These are phyloP conservation scores for Oreochromis mossambicus DNA, from an alignment of 2,797 vertebrate genomes.

Conservation along the genomic window DNA sequence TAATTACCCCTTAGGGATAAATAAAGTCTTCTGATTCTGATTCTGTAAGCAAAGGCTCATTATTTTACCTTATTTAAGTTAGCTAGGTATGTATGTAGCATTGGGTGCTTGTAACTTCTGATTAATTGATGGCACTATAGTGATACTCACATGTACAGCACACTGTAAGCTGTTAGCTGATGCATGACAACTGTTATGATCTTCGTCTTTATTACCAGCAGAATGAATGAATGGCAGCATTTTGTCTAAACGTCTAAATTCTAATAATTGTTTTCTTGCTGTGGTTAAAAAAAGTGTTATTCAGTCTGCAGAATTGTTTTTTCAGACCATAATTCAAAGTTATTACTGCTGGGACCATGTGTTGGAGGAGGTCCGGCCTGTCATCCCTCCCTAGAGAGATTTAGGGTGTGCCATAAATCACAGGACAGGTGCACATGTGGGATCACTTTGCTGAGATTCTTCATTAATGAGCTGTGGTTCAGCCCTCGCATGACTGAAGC, in stretches of 20 bases:
- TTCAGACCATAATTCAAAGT: not conserved
- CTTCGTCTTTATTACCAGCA: not conserved
- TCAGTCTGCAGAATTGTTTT: not conserved
- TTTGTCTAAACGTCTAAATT: not conserved
- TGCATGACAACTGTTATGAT: fast-evolving
- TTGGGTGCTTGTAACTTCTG: not conserved
- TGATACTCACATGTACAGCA: not conserved
- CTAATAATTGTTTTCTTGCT: not conserved
- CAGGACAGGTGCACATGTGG: constrained; percentile 48
- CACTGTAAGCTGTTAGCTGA: not conserved
- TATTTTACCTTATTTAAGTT: not conserved
- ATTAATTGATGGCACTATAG: not conserved
- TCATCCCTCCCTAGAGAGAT: constrained; percentile 46
- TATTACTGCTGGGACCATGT: not conserved
- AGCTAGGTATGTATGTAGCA: not conserved
- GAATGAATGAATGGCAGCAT: not conserved
- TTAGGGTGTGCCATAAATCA: constrained; percentile 45
- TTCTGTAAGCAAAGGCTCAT: not conserved
- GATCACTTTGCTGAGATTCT: constrained; percentile 50
- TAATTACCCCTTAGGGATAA: too few species aligned
- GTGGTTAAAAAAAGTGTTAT: not conserved
- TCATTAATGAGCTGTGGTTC: constrained; percentile 34
- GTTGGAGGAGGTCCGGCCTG: constrained; percentile 8
- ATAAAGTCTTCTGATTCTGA: too few species aligned
- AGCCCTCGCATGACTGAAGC: not conserved